These are phyloP conservation scores for Semibalanus balanoides DNA, from an alignment of 1,140 invertebrate species.

Conservation along the genomic window DNA sequence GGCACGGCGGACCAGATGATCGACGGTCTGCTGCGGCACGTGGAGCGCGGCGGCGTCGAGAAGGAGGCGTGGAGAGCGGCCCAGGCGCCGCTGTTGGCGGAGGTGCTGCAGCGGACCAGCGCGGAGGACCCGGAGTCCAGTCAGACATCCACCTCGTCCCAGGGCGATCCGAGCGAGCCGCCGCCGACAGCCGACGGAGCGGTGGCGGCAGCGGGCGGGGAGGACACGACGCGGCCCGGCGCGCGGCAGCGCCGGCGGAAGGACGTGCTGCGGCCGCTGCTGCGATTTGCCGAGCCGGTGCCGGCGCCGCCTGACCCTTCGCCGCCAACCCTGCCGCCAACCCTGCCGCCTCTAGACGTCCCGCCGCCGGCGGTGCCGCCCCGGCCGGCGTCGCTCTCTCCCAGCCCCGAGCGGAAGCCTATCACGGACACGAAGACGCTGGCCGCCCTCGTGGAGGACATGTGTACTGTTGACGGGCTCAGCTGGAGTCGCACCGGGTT, in stretches of 20 bases:
- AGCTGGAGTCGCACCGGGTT: neutral
- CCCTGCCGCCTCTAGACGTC: neutral
- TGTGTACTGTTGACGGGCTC: neutral
- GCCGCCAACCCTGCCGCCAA: too few relatives aligned
- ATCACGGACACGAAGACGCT: neutral
- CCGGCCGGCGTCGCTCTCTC: neutral
- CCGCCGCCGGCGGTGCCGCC: too few relatives aligned
- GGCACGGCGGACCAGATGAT: neutral
- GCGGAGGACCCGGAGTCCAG: too few relatives aligned
- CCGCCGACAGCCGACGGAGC: neutral
- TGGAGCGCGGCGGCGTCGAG: neutral
- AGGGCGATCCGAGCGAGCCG: neutral
- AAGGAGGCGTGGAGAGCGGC: too few relatives aligned
- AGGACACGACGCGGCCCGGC: neutral
- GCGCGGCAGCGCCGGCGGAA: neutral
- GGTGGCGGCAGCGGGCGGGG: neutral
- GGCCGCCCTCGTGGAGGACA: neutral
- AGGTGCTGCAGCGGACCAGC: too few relatives aligned
- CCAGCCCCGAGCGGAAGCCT: neutral
- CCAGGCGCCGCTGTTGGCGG: too few relatives aligned
- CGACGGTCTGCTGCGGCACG: neutral
- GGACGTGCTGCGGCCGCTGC: neutral
- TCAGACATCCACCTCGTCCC: neutral
- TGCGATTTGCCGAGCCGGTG: neutral
- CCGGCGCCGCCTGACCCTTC: too few relatives aligned